Base-by-base conservation (phyloP, 2,888 invertebrate genomes). In the Mythimna loreyi region DNA sequence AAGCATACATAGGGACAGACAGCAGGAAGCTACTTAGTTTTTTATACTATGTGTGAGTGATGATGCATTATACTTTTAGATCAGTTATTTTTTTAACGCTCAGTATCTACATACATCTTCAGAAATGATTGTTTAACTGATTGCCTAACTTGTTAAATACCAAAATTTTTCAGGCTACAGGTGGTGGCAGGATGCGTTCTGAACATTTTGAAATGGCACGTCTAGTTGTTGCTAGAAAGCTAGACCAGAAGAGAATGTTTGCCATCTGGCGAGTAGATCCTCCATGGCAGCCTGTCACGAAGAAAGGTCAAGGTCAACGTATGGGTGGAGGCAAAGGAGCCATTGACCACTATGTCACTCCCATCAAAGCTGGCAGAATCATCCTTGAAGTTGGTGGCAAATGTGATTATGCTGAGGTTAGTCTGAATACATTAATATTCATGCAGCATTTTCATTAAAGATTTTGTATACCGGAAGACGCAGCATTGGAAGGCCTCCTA, bases 251-350 rank as follows among this genome's bases (percentile, higher is more conserved):
- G 77, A 97, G 97, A 85, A 98, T 98, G 97, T 99, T 99, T 96
- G 99, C 99, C 0, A 96, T 98, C 40, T 99, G 99, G 99, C 96
- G 99, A 84, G 96, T 99, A 0, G 99, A 99, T 85, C 96, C 98
- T 0, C 99, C 99, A 0, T 99, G 99, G 99, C 99, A 99, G 87
- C 98, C 99, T 0, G 94, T 99, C 13, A 98, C 98, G 0, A 98
- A 98, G 91, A 98, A 98, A 91, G 98, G 98, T 0, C 97, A 97
- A 91, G 99, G 99, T 0, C 97, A 98, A 80, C 96, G 99, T 85
- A 98, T 99, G 98, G 99, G 99, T 11, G 99, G 99, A 79, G 99
- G 99, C 19, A 99, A 99, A 96, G 99, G 98, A 9, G 96, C 97
- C 0, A 99, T 99, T 70, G 98, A 99, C 89, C 98, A 99, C 92